Evolutionary conservation across 2,888 invertebrate species (phyloP), one percentile per base, ranked within the genome.

Genomic region (Augochlorella aurata): DNA sequence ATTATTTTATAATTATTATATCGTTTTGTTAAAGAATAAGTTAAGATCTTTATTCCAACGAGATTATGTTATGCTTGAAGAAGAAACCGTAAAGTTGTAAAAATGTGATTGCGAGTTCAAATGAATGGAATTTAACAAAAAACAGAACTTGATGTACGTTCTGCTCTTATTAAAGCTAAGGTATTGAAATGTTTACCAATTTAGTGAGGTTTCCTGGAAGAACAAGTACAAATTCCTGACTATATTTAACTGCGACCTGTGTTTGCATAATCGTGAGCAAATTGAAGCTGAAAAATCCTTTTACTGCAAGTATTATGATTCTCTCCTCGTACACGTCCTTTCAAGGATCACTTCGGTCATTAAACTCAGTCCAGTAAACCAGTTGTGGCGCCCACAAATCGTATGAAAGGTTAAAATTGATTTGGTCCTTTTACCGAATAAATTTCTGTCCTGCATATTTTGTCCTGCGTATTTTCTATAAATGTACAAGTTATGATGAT

Each of bases 281-380:
- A 29, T 45, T 2, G 45, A 38, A 65, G 10, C 5, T 24, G 7
- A 52, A 38, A 24, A n/a, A 44, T 63, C 0, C 44, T 45, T 47
- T 61, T 49, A 49, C 49, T 21, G 45, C 9, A 61, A 29, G 14
- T 44, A 44, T n/a, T 24, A 44, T 9, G 24, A 49, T 49, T 73
- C 45, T 68, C 24, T 9, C 2, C 16, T 29, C 44, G 24, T 21
- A 45, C 14, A 29, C 78, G 79, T 78, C 80, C 80, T 74, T 81
- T 54, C 80, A 79, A 81, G 69, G 74, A 70, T 49, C 54, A 63
- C 1, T 12, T 12, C 9, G 80, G 49, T 80, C 29, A 12, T 38
- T 79, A 21, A 69, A 58, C 74, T 66, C 47, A n/a, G 44, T 65
- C 38, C n/a, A 45, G n/a, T 50, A 49, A 72, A 79, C 52, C 72